Evolutionary conservation across 2,797 vertebrate species (phyloP), one percentile per base, ranked within the genome.

Genomic region (Peromyscus nudipes): DNA sequence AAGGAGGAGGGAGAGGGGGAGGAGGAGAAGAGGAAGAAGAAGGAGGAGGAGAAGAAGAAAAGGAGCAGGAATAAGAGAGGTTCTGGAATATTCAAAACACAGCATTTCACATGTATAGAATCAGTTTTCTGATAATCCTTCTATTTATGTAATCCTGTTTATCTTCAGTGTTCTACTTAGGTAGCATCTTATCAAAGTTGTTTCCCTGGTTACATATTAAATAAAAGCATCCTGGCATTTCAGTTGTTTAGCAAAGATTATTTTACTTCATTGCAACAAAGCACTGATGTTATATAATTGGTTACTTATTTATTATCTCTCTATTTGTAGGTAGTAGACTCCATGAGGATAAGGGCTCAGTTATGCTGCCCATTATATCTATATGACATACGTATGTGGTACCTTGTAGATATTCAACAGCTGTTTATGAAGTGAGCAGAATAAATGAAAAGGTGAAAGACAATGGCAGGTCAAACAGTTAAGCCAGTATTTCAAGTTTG

Each of bases 231-330:
- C 14, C 21, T 88, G 29, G 6, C 3, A 34, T 13, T 89, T 90
- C 81, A 77, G 69, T 11, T 10, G n/a, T 81, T 93, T 94, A 65
- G 4, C 29, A 88, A 71, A 14, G 23, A 57, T 67, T 85, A 46
- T 90, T 95, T 97, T 87, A 84, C n/a, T 88, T 92, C 31, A 43
- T 57, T 57, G 37, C 46, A 89, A 65, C 29, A 93, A 92, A 76
- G 4, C 19, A 88, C 2, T 91, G 34, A 84, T 11, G 82, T 67
- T 69, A 81, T 65, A 17, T 71, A 79, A 19, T 62, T 91, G 3
- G 27, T 80, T 89, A 73, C 21, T 55, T 96, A 6, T 80, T 96
- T 64, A 55, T 88, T 17, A 21, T 69, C 49, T 94, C 25, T 64
- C 12, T 73, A 25, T 60, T 88, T 91, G 11, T 49, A 52, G 60